phyloP scores from a whole-genome alignment of 2,888 invertebrate species.

The Campaea margaritaria region DNA sequence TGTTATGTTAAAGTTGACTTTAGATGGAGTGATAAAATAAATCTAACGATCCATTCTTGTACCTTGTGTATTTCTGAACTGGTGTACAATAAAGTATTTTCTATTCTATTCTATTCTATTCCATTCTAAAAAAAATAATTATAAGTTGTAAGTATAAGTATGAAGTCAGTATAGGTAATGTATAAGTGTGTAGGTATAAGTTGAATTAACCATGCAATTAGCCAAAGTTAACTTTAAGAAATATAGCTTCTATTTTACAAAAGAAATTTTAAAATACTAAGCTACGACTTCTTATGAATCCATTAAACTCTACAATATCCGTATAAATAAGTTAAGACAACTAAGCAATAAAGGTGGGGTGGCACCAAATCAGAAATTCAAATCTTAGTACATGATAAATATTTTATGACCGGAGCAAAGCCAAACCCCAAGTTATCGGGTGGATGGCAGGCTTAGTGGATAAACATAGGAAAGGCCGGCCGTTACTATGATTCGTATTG shows the following conservation, averaged over 20 bases:
- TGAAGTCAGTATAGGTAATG: no score
- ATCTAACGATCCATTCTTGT: no score
- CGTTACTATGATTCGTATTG: slow-evolving; percentile 31
- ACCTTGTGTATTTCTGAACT: no score
- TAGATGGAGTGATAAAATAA: neutral
- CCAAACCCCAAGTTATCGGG: slow-evolving; percentile 19
- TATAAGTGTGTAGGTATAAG: no score
- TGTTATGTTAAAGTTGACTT: neutral
- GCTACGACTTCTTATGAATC: neutral
- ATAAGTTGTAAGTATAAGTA: no score
- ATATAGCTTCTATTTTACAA: neutral
- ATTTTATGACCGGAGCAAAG: slow-evolving; percentile 30
- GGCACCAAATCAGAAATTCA: slow-evolving; percentile 37
- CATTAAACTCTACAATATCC: slow-evolving; percentile 4
- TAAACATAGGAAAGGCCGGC: slow-evolving; percentile 38
- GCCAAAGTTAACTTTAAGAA: neutral
- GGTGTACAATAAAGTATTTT: no score
- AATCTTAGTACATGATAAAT: slow-evolving; percentile 33
- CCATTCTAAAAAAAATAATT: no score
- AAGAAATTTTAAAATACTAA: no score
- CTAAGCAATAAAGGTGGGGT: slow-evolving; percentile 28
- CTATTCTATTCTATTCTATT: no score
- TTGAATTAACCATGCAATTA: no score
- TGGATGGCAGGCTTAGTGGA: slow-evolving; percentile 32
- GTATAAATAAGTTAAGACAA: slow-evolving; percentile 16